Base-by-base conservation (phyloP, 64 coral and sea anemone genomes). In the Stylophora pistillata region DNA sequence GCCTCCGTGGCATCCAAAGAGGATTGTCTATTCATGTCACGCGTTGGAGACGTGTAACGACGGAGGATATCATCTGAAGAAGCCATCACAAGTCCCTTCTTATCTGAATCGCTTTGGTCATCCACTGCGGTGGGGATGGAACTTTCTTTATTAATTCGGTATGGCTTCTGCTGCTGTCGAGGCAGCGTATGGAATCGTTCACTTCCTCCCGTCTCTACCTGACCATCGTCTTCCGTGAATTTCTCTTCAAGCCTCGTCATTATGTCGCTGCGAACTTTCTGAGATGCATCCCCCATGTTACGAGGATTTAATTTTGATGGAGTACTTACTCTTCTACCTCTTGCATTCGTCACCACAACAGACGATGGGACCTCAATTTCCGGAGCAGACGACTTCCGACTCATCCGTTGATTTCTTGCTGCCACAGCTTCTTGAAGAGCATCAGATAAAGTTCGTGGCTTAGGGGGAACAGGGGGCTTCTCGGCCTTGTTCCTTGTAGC, bases 401-500 rank as follows among this genome's bases (percentile, higher is more conserved):
- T 90, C 54, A 93, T 63, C 20, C 95, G 68, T 26, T 85, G 85
- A 13, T 72, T 87, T 55, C 95, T 74, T 52, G 91, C 95, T 2
- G 91, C 91, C 16, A 97, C 92, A 30, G 91, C 95, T 66, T 76
- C 73, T 28, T 97, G 95, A 20, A 97, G 86, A 6, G 95, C 91
- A 60, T 93, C 81, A 23, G 91, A 93, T 26, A 97, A 76, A 79
- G 70, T 92, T 15, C 84, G 77, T 17, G 89, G 89, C 54, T 85
- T 81, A 0, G 59, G 80, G 28, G 58, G 55, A 13, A 84, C 41
- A 56, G 86, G 28, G 13, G 91, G 77, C 20, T 88, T 73, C 54
- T 93, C 69, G 5, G 21, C 16, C 56, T 33, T 15, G 20, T 26
- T 57, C 41, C 57, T 28, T 41, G 7, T 14, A 2, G 31, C 59